A percentile compares a stretch with the other conserved stretches of the same genome.
Evolutionary conservation across 2,797 vertebrate species (phyloP).

Genomic region (Gymnoscopelus microlampas): DNA sequence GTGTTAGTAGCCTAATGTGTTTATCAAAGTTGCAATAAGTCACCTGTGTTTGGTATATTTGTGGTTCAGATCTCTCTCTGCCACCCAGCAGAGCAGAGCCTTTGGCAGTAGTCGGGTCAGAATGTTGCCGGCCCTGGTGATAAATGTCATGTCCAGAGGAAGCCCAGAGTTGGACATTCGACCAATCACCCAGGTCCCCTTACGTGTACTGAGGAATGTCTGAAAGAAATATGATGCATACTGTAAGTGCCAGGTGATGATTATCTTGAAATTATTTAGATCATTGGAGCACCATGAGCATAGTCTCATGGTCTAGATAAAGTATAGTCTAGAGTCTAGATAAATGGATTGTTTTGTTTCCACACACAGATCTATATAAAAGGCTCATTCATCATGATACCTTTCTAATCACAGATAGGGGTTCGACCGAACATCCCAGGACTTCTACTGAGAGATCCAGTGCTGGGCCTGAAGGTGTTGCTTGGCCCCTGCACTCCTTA

Average conservation of each 20-base stretch:
- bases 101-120: slow-evolving; percentile 73
- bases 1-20: background rate
- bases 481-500: slow-evolving; percentile 88
- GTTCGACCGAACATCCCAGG: slow-evolving; percentile 78
- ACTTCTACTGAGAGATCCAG: slow-evolving; percentile 82
- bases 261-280: too few species aligned
- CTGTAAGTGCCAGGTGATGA: too few species aligned
- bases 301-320: too few species aligned
- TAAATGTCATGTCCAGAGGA: slow-evolving; percentile 83
- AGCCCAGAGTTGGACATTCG: slow-evolving; percentile 80
- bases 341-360: background rate
- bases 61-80: slow-evolving; percentile 75
- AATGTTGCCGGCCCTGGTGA: slow-evolving; percentile 71
- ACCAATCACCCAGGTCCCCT: slow-evolving; percentile 84
- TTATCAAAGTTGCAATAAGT: background rate
- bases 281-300: too few species aligned
- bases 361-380: background rate
- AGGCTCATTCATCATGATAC: slow-evolving; percentile 2
- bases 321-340: background rate
- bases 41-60: slow-evolving; percentile 84
- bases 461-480: slow-evolving; percentile 79
- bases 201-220: slow-evolving; percentile 87
- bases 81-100: slow-evolving; percentile 61
- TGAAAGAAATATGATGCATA: slow-evolving; percentile 49
- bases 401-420: slow-evolving; percentile 61